Conservation (phyloP, 2,797 vertebrate genomes). For the Pseudomugil tenellus region DNA sequence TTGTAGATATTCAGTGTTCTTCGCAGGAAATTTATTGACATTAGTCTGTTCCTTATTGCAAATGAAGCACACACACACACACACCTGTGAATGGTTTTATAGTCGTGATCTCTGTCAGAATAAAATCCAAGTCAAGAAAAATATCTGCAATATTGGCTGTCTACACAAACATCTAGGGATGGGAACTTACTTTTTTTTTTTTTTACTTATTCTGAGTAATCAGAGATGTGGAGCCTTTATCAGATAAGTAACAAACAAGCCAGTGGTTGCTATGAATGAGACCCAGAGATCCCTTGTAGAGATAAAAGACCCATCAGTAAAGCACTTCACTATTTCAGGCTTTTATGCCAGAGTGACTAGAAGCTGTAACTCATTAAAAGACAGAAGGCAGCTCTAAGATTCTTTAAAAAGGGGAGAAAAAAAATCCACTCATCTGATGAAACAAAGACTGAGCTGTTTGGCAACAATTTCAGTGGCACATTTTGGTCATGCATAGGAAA, state of each 20-base stretch:
- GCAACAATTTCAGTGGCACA: neutral
- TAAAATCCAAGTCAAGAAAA: neutral
- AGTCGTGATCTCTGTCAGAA: neutral
- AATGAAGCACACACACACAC: too few species aligned
- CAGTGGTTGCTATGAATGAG: slow-evolving; percentile 5
- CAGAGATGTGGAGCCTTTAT: slow-evolving; percentile 3
- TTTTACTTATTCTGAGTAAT: neutral
- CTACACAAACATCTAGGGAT: neutral
- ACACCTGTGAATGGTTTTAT: neutral
- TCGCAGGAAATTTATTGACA: too few species aligned
- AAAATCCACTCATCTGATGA: slow-evolving; percentile 5
- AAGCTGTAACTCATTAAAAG: slow-evolving; percentile 16
- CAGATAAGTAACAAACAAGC: neutral
- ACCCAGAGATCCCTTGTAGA: slow-evolving; percentile 7
- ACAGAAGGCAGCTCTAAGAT: slow-evolving; percentile 1
- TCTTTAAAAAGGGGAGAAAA: neutral
- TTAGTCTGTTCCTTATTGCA: neutral
- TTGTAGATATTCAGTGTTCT: too few species aligned
- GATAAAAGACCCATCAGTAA: slow-evolving; percentile 3
- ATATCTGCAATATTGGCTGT: neutral
- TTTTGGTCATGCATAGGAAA: neutral
- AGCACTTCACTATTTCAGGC: neutral
- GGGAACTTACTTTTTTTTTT: neutral
- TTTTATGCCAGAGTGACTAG: slow-evolving; percentile 5
- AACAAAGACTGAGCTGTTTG: slow-evolving; percentile 2